Conservation (phyloP, 2,113 vertebrate genomes). For the Chlorodrepanis virens region DNA sequence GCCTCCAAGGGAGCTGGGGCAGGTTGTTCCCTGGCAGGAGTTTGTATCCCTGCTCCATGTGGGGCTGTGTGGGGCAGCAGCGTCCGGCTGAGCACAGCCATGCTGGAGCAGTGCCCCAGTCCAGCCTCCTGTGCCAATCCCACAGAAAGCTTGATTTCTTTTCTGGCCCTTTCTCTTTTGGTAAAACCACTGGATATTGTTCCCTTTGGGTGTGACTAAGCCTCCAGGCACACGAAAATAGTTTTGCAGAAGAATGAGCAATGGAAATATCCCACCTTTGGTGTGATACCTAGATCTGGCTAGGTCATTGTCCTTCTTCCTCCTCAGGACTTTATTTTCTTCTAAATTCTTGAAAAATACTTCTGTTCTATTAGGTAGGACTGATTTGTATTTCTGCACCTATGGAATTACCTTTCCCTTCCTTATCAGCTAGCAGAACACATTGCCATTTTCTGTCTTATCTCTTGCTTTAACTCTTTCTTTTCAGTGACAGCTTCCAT, state of each 20-base stretch:
- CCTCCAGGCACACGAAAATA: background rate
- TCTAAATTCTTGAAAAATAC: background rate
- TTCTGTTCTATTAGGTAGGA: background rate
- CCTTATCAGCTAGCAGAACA: background rate
- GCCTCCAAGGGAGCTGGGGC: background rate
- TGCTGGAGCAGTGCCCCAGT: accelerated
- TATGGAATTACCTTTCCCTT: background rate
- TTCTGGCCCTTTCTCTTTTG: background rate
- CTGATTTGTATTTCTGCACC: background rate
- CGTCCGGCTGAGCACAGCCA: accelerated
- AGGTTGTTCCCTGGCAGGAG: background rate
- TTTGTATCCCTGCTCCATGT: background rate
- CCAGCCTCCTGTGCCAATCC: background rate
- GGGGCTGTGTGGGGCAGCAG: background rate
- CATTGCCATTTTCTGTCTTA: background rate
- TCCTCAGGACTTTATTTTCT: background rate
- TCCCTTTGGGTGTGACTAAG: conserved; percentile 20
- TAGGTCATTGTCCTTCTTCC: background rate
- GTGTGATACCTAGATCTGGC: background rate
- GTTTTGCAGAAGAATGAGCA: background rate
- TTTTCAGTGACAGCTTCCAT: conserved; percentile 24
- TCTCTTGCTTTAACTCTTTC: conserved; percentile 52
- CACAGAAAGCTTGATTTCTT: background rate
- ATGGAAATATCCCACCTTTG: conserved; percentile 5
- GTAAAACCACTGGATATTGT: background rate